phyloP scores from a whole-genome alignment of 2,113 vertebrate species.

The Peucedramus taeniatus region DNA sequence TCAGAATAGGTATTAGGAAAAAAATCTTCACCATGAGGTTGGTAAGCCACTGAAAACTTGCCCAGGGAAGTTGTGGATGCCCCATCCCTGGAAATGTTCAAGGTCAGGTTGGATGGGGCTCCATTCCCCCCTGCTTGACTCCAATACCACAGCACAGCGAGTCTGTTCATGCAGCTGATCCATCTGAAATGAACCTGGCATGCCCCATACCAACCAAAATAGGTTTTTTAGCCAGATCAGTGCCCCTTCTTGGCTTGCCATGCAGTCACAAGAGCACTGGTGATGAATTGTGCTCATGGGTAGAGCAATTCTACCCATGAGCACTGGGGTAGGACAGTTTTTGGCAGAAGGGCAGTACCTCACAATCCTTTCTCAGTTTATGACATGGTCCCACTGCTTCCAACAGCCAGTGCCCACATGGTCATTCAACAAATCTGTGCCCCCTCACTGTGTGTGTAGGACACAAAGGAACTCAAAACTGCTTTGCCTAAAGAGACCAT shows the following conservation, averaged over 20 bases:
- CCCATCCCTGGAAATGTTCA: not conserved
- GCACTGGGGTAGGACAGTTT: not conserved
- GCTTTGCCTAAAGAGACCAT: not conserved
- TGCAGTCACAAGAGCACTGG: not conserved
- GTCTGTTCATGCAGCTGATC: not conserved
- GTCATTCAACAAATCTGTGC: not conserved
- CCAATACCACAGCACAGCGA: accelerated
- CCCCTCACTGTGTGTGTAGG: not conserved
- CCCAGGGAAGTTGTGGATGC: not conserved
- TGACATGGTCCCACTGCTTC: not conserved
- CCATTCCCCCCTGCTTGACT: accelerated
- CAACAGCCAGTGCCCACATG: accelerated
- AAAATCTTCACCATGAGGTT: not conserved
- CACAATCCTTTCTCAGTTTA: not conserved
- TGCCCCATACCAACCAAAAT: accelerated
- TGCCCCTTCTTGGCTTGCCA: not conserved
- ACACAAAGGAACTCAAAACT: not conserved
- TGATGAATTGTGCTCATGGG: too few relatives aligned
- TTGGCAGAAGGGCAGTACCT: not conserved
- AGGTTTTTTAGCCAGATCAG: not conserved
- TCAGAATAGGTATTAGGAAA: not conserved
- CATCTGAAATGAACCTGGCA: not conserved
- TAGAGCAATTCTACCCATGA: too few relatives aligned
- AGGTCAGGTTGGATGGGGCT: not conserved
- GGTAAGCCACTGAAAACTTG: not conserved